Conservation (phyloP, 2,797 vertebrate genomes). For the Squalus acanthias region DNA sequence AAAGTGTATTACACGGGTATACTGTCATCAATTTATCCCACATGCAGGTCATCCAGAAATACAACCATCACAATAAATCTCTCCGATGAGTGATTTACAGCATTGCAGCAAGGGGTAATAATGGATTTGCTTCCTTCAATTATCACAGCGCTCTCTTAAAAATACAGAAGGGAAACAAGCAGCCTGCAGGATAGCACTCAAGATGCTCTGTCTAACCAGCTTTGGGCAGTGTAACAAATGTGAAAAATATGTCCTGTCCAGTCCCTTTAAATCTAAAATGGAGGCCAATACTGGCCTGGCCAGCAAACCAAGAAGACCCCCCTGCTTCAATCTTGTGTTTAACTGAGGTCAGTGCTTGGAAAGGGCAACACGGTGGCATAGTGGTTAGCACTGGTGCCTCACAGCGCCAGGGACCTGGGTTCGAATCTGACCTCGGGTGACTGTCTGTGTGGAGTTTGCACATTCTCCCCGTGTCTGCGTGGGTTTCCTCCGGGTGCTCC, state of each 20-base stretch:
- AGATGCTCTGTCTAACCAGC: background rate
- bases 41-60: background rate
- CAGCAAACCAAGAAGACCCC: background rate
- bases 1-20: background rate
- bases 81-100: background rate
- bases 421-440: too few relatives aligned
- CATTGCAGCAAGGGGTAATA: background rate
- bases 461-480: too few relatives aligned
- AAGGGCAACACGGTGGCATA: background rate
- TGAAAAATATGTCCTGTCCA: background rate
- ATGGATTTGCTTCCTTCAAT: background rate
- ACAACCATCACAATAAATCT: constrained; percentile 17
- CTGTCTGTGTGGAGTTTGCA: too few relatives aligned
- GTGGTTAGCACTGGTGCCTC: too few relatives aligned
- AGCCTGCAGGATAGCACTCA: background rate
- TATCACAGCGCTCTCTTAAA: background rate
- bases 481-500: too few relatives aligned
- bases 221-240: background rate
- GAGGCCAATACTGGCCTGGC: background rate
- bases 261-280: background rate
- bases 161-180: background rate
- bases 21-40: background rate
- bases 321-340: background rate
- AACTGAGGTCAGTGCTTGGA: background rate
- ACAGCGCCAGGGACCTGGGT: too few relatives aligned